phyloP scores from a whole-genome alignment of 2,797 vertebrate species.

The Notolabrus celidotus region DNA sequence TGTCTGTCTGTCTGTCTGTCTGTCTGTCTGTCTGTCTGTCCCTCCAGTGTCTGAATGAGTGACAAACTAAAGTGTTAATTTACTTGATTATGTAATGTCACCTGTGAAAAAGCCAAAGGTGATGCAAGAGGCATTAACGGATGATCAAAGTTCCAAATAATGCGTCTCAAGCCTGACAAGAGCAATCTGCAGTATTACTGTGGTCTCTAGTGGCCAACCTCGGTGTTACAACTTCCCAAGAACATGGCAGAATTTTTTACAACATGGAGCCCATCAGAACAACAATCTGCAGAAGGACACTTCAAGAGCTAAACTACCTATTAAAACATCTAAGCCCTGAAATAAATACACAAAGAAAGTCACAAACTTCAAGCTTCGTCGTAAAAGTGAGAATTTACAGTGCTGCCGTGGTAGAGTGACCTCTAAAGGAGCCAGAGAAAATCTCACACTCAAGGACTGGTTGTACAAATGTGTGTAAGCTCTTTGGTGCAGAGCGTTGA shows the following conservation, averaged over 20 bases:
- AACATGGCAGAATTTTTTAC: not conserved
- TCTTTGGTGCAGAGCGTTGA: not conserved
- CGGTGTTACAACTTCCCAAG: conserved; percentile 43
- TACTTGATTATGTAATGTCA: conserved; percentile 25
- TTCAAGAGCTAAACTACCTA: not conserved
- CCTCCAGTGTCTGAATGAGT: conserved; percentile 8
- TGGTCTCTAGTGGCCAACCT: conserved; percentile 69
- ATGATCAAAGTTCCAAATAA: conserved; percentile 1
- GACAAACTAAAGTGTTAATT: not conserved
- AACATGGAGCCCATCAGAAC: conserved; percentile 14
- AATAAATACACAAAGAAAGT: conserved; percentile 11
- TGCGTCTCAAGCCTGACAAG: not conserved
- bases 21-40: conserved; percentile 8
- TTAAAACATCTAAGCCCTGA: not conserved
- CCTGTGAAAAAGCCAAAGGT: conserved; percentile 17
- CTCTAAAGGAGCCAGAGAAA: not conserved
- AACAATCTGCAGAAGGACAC: not conserved
- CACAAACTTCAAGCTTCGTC: conserved; percentile 1
- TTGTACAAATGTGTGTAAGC: not conserved
- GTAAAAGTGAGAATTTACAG: conserved; percentile 19
- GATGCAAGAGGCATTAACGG: conserved; percentile 18
- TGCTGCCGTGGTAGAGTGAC: not conserved
- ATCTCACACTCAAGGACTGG: not conserved
- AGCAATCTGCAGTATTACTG: conserved; percentile 41
- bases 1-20: conserved; percentile 17